Percentiles rank a stretch among this genome's conserved stretches.
These are phyloP conservation scores for Typhlichthys subterraneus DNA, from an alignment of 2,797 vertebrate species.

Conservation along the genomic window DNA sequence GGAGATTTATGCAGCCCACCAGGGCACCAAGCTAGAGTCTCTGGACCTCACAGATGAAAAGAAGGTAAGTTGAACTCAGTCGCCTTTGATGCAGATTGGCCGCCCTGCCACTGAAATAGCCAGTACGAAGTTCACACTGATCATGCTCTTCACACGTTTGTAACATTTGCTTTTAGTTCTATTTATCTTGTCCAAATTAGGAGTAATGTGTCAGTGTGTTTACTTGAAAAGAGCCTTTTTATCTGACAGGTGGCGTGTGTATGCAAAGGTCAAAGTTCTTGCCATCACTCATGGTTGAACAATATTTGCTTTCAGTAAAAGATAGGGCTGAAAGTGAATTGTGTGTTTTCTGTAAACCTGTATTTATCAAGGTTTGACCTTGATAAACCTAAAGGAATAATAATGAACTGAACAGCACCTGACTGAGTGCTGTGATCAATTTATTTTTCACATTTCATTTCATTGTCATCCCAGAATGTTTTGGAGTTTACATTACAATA, in stretches of 20 bases:
- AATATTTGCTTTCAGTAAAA: conserved; percentile 52
- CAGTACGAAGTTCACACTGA: conserved; percentile 44
- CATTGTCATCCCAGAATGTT: too few species aligned
- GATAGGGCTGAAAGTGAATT: conserved; percentile 16
- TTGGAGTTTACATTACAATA: too few species aligned
- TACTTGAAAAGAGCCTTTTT: conserved; percentile 40
- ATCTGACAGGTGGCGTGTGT: conserved; percentile 20
- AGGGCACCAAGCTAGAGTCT: conserved; percentile 92
- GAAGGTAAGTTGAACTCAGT: conserved; percentile 79
- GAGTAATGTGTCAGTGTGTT: conserved; percentile 11
- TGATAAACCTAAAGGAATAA: background rate
- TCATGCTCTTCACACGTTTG: background rate
- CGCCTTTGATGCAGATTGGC: background rate
- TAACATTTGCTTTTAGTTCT: background rate
- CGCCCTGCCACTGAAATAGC: background rate
- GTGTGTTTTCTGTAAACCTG: background rate
- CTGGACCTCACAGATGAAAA: conserved; percentile 96
- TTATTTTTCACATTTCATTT: too few species aligned
- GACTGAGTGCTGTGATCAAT: too few species aligned
- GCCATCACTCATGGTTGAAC: conserved; percentile 34
- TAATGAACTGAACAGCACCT: too few species aligned
- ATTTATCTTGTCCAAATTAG: conserved; percentile 13
- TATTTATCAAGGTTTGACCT: conserved; percentile 5
- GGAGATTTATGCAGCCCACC: conserved; percentile 92
- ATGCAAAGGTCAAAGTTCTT: conserved; percentile 44